These are phyloP conservation scores for Vulpes lagopus DNA, from an alignment of 2,113 vertebrate genomes.

Conservation along the genomic window DNA sequence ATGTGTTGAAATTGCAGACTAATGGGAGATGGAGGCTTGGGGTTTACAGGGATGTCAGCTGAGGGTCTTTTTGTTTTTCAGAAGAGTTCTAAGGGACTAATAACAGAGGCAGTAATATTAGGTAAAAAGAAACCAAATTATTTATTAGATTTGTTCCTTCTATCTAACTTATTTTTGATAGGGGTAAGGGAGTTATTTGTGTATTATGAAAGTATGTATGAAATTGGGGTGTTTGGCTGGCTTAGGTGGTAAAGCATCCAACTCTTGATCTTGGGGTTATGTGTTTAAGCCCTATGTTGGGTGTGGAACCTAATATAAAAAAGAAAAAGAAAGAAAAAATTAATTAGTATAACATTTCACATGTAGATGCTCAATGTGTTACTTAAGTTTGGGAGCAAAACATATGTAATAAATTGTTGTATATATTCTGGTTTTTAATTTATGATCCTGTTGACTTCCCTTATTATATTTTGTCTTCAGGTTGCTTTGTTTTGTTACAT, in stretches of 20 bases:
- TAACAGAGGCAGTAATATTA: not conserved
- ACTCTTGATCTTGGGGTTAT: not conserved
- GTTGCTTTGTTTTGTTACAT: not conserved
- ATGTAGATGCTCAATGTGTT: not conserved
- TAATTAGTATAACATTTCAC: not conserved
- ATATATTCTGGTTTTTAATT: constrained; percentile 40
- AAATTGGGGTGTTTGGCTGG: not conserved
- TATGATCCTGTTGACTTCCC: not conserved
- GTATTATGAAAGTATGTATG: not conserved
- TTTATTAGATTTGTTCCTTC: not conserved
- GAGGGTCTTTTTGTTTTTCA: not conserved
- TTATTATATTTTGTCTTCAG: constrained; percentile 10
- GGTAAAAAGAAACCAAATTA: constrained; percentile 3
- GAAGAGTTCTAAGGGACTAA: not conserved
- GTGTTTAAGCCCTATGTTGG: not conserved
- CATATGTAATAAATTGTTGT: not conserved
- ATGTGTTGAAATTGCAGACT: not conserved
- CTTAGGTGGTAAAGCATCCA: not conserved
- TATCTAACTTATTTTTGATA: not conserved
- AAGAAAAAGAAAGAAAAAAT: not conserved
- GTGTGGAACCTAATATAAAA: not conserved
- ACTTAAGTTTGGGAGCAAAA: not conserved
- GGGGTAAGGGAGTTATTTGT: not conserved
- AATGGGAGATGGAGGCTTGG: not conserved
- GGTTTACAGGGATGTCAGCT: not conserved